Percentiles rank a stretch among this genome's conserved stretches.
These are phyloP conservation scores for Thamnophis sirtalis DNA, from an alignment of 2,113 vertebrate genomes.

Conservation along the genomic window DNA sequence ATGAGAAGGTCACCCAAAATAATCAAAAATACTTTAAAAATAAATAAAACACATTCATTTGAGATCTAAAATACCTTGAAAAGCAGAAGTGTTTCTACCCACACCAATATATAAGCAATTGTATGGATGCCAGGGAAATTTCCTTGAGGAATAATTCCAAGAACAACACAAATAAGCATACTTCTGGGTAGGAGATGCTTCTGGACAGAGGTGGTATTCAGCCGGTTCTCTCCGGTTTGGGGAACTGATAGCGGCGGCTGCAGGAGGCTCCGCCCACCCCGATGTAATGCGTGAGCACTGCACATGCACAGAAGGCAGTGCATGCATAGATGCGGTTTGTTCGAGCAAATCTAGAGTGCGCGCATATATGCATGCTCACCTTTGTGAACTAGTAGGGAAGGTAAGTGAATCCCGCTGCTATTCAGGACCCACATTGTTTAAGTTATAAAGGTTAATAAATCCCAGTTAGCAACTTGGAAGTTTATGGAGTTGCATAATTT, in stretches of 20 bases:
- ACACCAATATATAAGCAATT: background rate
- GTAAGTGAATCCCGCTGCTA: too few relatives aligned
- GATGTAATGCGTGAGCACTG: too few relatives aligned
- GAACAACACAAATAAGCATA: background rate
- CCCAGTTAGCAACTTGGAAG: background rate
- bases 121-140: background rate
- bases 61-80: background rate
- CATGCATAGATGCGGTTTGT: too few relatives aligned
- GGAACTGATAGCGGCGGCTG: too few relatives aligned
- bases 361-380: too few relatives aligned
- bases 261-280: too few relatives aligned
- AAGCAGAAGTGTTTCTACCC: background rate
- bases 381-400: too few relatives aligned
- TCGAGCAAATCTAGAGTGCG: too few relatives aligned
- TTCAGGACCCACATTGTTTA: background rate
- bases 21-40: background rate
- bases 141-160: background rate
- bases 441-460: background rate
- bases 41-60: background rate
- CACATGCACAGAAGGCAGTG: too few relatives aligned
- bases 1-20: background rate
- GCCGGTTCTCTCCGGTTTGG: too few relatives aligned
- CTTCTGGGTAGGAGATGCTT: background rate
- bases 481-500: background rate
- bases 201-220: background rate